Base-by-base conservation (phyloP, 2,797 vertebrate genomes). In the Coranthus polyacanthus region DNA sequence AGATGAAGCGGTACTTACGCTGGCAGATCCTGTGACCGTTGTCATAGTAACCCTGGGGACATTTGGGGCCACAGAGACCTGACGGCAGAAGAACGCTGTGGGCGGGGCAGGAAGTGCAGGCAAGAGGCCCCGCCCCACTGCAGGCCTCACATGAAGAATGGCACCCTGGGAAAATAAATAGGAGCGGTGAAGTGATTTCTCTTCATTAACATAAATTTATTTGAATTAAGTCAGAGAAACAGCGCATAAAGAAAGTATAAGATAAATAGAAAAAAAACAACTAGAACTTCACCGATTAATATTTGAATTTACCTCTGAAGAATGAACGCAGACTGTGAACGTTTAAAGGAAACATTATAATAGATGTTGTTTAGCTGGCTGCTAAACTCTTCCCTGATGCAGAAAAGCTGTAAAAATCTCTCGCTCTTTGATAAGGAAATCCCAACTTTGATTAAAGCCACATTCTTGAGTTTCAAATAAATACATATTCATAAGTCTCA, bases 91-190 rank as follows among this genome's bases (percentile, higher is more conserved):
- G 92, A 15, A 95, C 87, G 0, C 80, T 75, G 78, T 69, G 66
- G 26, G 67, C 0, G 0, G 79, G 66, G 72, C 98, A 99, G 41
- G 96, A 95, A 2, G 94, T 93, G 16, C 98, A 99, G 59, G 93
- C 86, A 4, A 80, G 89, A 24, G 94, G 93, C 4, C 95, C 95
- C 24, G 58, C 56, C 0, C 89, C 87, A 0, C 63, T 88, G 90
- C 98, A 99, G 52, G 90, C 87, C 38, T 85, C 92, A 78, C 98
- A 99, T 0, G 96, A 98, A 3, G 88, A 60, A 80, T 98, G 96
- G 77, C 98, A 99, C 62, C 68, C 98, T 99, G 86, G 42, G 83
- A 20, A 38, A 29, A 12, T 55, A 44, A 5, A 12, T 13, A 12
- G 18, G 8, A 12, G 8, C 11, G 38, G 39, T 6, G 51, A 37